These are phyloP conservation scores for Etheostoma cragini DNA, from an alignment of 2,113 vertebrate species.

Conservation along the genomic window DNA sequence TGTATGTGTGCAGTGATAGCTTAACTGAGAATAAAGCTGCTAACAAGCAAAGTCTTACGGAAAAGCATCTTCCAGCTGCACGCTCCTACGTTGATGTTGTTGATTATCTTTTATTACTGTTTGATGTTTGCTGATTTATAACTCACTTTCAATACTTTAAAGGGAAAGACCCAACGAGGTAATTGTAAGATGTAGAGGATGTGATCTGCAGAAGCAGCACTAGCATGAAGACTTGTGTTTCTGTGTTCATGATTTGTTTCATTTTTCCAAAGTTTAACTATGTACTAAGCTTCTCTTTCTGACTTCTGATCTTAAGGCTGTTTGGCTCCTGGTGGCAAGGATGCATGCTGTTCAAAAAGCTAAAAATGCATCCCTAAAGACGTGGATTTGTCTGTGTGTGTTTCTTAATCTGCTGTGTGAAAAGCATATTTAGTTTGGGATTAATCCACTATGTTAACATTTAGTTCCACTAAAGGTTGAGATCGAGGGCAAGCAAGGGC, in stretches of 20 bases:
- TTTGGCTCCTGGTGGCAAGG: background rate
- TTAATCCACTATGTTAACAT: background rate
- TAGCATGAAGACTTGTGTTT: background rate
- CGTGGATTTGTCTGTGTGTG: background rate
- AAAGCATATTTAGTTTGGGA: background rate
- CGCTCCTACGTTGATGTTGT: background rate
- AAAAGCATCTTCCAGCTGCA: background rate
- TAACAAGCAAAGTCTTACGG: background rate
- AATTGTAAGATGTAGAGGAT: background rate
- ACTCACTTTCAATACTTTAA: background rate
- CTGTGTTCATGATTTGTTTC: background rate
- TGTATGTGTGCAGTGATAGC: slow-evolving; percentile 3
- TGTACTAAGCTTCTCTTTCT: slow-evolving; percentile 1
- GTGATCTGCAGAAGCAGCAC: background rate
- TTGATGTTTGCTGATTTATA: background rate
- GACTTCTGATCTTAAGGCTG: background rate
- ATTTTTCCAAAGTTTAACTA: slow-evolving; percentile 8
- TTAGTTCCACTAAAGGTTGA: background rate
- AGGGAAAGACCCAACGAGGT: background rate
- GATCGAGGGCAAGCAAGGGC: background rate
- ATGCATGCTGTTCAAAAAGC: slow-evolving; percentile 5
- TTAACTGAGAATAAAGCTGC: background rate
- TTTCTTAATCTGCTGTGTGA: slow-evolving; percentile 19
- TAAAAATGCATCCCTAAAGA: slow-evolving; percentile 12
- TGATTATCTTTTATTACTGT: background rate